These are phyloP conservation scores for Aphodius granarius DNA, from an alignment of 2,888 invertebrate genomes.

Conservation along the genomic window DNA sequence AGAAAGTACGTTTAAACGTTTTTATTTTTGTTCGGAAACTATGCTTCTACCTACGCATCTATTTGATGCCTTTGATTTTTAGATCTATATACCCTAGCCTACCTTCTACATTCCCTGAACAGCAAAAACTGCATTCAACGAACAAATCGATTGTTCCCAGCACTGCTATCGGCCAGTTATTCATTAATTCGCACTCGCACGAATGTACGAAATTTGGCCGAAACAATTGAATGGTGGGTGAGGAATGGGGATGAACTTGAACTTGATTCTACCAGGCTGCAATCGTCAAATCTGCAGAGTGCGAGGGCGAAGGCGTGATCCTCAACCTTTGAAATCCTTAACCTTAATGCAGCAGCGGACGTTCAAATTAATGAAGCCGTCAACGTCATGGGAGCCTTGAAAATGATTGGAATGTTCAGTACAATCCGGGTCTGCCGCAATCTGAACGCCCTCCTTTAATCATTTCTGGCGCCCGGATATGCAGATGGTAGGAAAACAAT, in stretches of 20 bases:
- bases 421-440: neutral
- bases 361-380: conserved; percentile 11
- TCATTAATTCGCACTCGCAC: neutral
- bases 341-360: neutral
- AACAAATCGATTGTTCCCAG: neutral
- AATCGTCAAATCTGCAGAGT: neutral
- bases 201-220: neutral
- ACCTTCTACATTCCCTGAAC: no score
- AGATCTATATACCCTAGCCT: no score
- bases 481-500: neutral
- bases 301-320: neutral
- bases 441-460: neutral
- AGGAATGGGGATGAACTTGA: conserved; percentile 6
- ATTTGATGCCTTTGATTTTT: no score
- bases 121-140: neutral
- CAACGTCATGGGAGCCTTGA: neutral
- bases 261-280: neutral
- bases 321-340: conserved; percentile 15
- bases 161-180: neutral
- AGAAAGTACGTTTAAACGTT: no score
- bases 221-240: neutral
- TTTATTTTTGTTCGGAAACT: no score
- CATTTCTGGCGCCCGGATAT: neutral
- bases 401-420: conserved; percentile 15
- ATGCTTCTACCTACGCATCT: no score